Conservation (phyloP, 92 coral and sea anemone genomes). For the Paramuricea clavata region DNA sequence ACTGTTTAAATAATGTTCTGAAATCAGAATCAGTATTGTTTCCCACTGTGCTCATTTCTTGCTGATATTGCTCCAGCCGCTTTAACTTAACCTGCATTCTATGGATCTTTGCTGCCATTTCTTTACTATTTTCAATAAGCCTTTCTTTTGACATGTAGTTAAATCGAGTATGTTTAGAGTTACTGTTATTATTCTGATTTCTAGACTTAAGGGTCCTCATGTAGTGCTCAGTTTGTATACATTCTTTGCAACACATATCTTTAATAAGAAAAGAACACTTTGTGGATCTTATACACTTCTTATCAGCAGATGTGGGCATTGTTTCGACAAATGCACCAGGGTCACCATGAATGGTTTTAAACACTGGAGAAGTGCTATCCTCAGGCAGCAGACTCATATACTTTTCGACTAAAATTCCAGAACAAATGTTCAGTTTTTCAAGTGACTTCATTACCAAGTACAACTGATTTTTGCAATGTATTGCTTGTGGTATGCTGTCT, state of each 20-base stretch:
- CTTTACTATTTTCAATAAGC: conserved; percentile 48
- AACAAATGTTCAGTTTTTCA: conserved; percentile 3
- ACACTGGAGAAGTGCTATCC: neutral
- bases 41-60: conserved; percentile 65
- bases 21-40: conserved; percentile 49
- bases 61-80: conserved; percentile 49
- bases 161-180: conserved; percentile 53
- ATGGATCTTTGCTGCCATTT: conserved; percentile 62
- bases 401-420: neutral
- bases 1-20: conserved; percentile 36
- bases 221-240: conserved; percentile 5
- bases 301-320: neutral
- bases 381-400: conserved; percentile 1
- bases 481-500: neutral
- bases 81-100: conserved; percentile 47
- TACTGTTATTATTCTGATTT: neutral
- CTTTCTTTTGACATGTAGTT: conserved; percentile 60
- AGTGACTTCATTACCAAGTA: neutral
- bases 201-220: conserved; percentile 6
- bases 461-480: neutral
- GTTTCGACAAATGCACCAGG: conserved; percentile 3
- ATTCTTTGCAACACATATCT: neutral
- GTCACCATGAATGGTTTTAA: neutral
- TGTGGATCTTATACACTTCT: neutral
- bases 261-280: neutral